A percentile compares a stretch with the other conserved stretches of the same genome.
Evolutionary conservation across 2,888 invertebrate species (phyloP).

Genomic region (Apodemia hepburni): DNA sequence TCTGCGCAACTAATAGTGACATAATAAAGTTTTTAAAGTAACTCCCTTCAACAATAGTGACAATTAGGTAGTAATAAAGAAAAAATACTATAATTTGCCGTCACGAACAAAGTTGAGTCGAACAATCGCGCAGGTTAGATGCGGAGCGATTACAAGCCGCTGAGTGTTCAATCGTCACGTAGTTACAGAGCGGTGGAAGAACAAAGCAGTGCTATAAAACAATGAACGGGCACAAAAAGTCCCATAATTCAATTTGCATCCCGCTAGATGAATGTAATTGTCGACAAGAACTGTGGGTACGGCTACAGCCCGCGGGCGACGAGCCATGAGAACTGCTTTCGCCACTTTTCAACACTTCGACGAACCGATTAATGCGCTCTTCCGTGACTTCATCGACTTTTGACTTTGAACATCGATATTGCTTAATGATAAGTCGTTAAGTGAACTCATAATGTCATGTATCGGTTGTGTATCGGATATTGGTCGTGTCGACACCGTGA

Average conservation of each 20-base stretch:
- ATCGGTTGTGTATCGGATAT: slow-evolving; percentile 39
- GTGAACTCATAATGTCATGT: slow-evolving; percentile 7
- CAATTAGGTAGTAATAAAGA: slow-evolving; percentile 74
- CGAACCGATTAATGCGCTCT: slow-evolving; percentile 61
- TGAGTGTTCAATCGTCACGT: slow-evolving; percentile 73
- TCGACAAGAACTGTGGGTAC: slow-evolving; percentile 58
- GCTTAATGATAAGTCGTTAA: slow-evolving; percentile 10
- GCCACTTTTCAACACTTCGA: slow-evolving; percentile 75
- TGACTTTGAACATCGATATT: slow-evolving; percentile 20
- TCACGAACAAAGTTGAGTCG: slow-evolving; percentile 50
- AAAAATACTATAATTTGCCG: slow-evolving; percentile 70
- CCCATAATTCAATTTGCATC: slow-evolving; percentile 80
- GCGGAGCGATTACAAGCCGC: slow-evolving; percentile 59
- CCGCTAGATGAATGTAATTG: slow-evolving; percentile 72
- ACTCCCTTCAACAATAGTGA: slow-evolving; percentile 61
- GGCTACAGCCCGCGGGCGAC: slow-evolving; percentile 50
- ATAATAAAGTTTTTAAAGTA: slow-evolving; percentile 8
- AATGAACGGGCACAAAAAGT: slow-evolving; percentile 74
- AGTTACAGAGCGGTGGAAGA: slow-evolving; percentile 55
- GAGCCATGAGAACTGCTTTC: slow-evolving; percentile 68
- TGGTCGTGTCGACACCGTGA: slow-evolving; percentile 46
- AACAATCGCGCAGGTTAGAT: slow-evolving; percentile 57
- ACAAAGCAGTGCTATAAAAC: slow-evolving; percentile 70
- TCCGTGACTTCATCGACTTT: slow-evolving; percentile 31
- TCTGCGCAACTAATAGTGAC: not conserved